A percentile compares a stretch with the other conserved stretches of the same genome.
Conservation (phyloP, 2,888 invertebrate species). For the Idaea biselata region DNA sequence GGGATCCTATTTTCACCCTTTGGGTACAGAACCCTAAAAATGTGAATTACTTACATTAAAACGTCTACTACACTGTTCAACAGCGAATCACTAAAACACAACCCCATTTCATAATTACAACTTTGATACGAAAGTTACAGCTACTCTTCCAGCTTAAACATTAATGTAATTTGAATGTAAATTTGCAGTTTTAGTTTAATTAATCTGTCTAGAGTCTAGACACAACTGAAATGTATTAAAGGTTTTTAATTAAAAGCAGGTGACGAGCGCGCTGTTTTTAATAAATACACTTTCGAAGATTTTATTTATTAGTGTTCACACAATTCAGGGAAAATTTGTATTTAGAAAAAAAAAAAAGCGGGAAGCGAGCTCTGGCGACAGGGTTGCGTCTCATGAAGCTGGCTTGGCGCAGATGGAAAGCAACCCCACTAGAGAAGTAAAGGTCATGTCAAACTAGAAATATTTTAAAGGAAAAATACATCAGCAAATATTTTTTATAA, state of each 20-base stretch:
- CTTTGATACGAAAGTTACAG: neutral
- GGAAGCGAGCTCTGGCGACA: too few species aligned
- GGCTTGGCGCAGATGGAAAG: too few species aligned
- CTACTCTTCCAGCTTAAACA: too few species aligned
- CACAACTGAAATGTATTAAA: neutral
- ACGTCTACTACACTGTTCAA: neutral
- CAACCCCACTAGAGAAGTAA: too few species aligned
- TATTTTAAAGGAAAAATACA: too few species aligned
- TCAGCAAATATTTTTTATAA: too few species aligned
- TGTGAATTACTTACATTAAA: neutral
- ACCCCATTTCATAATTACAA: neutral
- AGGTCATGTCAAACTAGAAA: too few species aligned
- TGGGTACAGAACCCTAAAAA: too few species aligned
- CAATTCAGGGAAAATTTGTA: too few species aligned
- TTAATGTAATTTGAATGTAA: neutral
- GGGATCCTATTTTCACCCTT: too few species aligned
- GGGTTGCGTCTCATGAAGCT: too few species aligned
- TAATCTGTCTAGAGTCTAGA: neutral
- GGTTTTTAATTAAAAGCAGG: neutral
- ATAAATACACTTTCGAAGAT: neutral
- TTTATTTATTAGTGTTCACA: neutral
- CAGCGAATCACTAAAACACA: neutral
- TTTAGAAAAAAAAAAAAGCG: too few species aligned
- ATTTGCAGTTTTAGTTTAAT: neutral
- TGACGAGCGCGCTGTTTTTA: neutral